These are phyloP conservation scores for Anastatus disparis DNA, from an alignment of 1,140 invertebrate species.

Conservation along the genomic window DNA sequence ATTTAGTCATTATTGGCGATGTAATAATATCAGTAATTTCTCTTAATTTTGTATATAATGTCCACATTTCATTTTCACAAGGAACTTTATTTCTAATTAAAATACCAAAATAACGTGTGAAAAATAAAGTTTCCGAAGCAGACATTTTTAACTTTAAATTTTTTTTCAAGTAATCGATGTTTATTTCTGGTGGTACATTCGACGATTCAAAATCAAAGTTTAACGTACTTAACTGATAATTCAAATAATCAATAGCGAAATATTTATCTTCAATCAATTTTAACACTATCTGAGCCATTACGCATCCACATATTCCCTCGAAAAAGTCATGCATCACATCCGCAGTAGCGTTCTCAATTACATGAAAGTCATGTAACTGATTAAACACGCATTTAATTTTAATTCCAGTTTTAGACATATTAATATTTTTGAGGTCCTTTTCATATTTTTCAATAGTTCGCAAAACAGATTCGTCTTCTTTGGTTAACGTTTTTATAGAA, in stretches of 20 bases:
- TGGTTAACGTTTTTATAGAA: background rate
- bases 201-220: conserved; percentile 34
- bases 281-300: conserved; percentile 29
- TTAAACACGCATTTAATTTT: too few relatives aligned
- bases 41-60: conserved; percentile 15
- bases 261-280: conserved; percentile 30
- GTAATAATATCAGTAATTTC: background rate
- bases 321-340: too few relatives aligned
- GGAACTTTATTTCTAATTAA: conserved; percentile 17
- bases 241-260: conserved; percentile 34
- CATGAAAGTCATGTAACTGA: too few relatives aligned
- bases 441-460: conserved; percentile 35
- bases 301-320: conserved; percentile 17
- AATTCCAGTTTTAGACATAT: conserved; percentile 14
- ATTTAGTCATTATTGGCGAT: background rate
- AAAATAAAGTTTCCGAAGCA: conserved; percentile 31
- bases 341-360: too few relatives aligned
- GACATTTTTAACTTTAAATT: conserved; percentile 39
- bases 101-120: conserved; percentile 32
- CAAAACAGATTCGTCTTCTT: conserved; percentile 35
- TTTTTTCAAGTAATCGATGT: conserved; percentile 31
- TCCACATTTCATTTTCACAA: conserved; percentile 8
- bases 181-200: conserved; percentile 27
- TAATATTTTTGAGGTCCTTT: conserved; percentile 8
- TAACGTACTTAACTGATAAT: background rate